A percentile compares a stretch with the other conserved stretches of the same genome.
Conservation (phyloP, 92 coral and sea anemone genomes). For the Blastomussa wellsi region DNA sequence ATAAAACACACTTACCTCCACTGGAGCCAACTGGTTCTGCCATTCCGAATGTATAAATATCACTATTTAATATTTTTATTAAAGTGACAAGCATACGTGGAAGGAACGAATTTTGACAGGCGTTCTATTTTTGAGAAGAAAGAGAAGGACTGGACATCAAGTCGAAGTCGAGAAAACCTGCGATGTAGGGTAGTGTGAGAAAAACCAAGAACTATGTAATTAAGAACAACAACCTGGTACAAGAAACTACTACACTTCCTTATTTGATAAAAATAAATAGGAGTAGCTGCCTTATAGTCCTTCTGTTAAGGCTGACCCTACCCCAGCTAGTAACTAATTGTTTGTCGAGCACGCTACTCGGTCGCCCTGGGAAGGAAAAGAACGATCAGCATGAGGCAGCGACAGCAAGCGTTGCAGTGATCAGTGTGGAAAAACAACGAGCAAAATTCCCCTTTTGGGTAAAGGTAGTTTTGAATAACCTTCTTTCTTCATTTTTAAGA, state of each 20-base stretch:
- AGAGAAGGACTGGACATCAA: slow-evolving; percentile 21
- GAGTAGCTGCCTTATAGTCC: background rate
- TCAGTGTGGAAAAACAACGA: background rate
- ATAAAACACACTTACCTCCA: background rate
- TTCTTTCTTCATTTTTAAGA: background rate
- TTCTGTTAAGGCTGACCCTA: background rate
- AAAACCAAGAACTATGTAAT: background rate
- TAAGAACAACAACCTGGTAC: background rate
- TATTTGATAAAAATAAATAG: no score
- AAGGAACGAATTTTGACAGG: slow-evolving; percentile 10
- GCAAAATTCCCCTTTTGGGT: background rate
- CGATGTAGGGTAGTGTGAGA: background rate
- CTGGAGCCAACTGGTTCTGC: background rate
- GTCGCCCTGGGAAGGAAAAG: background rate
- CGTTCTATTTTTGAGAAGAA: background rate
- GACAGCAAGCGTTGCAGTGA: background rate
- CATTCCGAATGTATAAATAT: background rate
- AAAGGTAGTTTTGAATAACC: background rate
- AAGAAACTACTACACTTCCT: no score
- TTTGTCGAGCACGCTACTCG: background rate
- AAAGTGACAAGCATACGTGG: slow-evolving; percentile 15
- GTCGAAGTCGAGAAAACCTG: no score
- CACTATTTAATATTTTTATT: background rate
- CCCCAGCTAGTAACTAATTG: background rate
- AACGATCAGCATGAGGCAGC: background rate